Evolutionary conservation across 2,888 invertebrate species (phyloP), one percentile per base, ranked within the genome.

Genomic region (Cerceris rybyensis): DNA sequence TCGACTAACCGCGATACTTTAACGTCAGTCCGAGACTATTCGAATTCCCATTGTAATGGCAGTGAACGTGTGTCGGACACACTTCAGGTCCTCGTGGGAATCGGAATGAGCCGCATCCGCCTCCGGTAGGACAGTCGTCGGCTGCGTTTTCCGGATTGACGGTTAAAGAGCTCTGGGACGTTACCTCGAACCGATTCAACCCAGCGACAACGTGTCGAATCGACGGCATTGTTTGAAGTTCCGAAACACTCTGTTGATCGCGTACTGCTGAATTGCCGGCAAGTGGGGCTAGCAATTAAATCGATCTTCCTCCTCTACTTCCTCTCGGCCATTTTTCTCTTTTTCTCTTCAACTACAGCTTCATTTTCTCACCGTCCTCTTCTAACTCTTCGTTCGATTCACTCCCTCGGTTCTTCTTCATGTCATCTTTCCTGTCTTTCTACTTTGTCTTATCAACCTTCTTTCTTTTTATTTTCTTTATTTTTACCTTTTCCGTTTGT

Each of bases 271-370:
- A 61, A 68, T 76, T 57, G 42, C 43, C 55, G 59, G 39, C 59
- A 69, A 72, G 70, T 73, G 64, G 57, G 66, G 52, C 64, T 41
- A 71, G 69, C 73, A 80, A 81, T 81, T 76, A 80, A 80, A 79
- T 79, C 59, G 59, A 73, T 50, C 54, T 14, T 43, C 43, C 43
- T 43, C 43, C 14, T 5, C 43, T 6, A 49, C 6, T n/a, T 52
- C 14, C 0, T n/a, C 16, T 50, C 9, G 6, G 16, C 54, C 60
- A 16, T 64, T 57, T 61, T 9, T 14, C 60, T 9, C 39, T n/a
- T 11, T 61, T 28, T 13, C 55, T 59, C 54, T 55, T 59, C 16
- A 46, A 54, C 17, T 42, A 39, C 11, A 43, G 43, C 57, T n/a
- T 58, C 63, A 52, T 50, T 58, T 64, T 43, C 28, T 46, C 11